These are phyloP conservation scores for Malachius bipustulatus DNA, from an alignment of 2,888 invertebrate species.

Conservation along the genomic window DNA sequence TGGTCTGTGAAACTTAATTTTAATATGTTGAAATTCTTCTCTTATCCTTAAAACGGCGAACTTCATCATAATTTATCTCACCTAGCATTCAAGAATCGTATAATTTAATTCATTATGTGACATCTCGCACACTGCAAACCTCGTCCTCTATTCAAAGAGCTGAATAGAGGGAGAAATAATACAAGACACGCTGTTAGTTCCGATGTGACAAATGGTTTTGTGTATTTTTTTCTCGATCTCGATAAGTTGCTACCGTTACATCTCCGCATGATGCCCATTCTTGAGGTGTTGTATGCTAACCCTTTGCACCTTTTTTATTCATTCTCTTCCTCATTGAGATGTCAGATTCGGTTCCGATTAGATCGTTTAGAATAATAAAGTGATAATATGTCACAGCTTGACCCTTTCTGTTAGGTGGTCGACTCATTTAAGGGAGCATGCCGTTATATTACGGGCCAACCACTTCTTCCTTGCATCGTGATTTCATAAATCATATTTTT, in stretches of 20 bases:
- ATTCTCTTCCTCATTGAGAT: slow-evolving; percentile 16
- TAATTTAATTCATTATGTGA: too few species aligned
- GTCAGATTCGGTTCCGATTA: slow-evolving; percentile 27
- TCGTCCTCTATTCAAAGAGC: too few species aligned
- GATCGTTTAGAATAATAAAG: slow-evolving; percentile 29
- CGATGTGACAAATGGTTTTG: neutral
- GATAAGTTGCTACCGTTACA: slow-evolving; percentile 27
- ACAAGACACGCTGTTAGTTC: too few species aligned
- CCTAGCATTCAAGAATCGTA: too few species aligned
- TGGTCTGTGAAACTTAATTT: too few species aligned
- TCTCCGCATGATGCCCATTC: slow-evolving; percentile 21
- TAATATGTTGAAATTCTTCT: too few species aligned
- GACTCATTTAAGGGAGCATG: slow-evolving; percentile 21
- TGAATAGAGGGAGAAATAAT: too few species aligned
- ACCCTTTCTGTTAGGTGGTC: slow-evolving; percentile 28
- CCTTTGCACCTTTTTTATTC: slow-evolving; percentile 25
- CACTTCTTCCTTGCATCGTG: slow-evolving; percentile 18
- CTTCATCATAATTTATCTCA: too few species aligned
- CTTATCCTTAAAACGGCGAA: too few species aligned
- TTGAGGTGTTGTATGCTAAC: slow-evolving; percentile 20
- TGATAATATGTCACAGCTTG: slow-evolving; percentile 32
- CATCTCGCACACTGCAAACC: too few species aligned
- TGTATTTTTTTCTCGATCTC: slow-evolving; percentile 13
- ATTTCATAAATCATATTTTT: too few species aligned
- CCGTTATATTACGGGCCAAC: too few species aligned